Percentiles rank a stretch among this genome's conserved stretches.
phyloP scores from a whole-genome alignment of 2,888 invertebrate genomes.

The Thyatira batis region DNA sequence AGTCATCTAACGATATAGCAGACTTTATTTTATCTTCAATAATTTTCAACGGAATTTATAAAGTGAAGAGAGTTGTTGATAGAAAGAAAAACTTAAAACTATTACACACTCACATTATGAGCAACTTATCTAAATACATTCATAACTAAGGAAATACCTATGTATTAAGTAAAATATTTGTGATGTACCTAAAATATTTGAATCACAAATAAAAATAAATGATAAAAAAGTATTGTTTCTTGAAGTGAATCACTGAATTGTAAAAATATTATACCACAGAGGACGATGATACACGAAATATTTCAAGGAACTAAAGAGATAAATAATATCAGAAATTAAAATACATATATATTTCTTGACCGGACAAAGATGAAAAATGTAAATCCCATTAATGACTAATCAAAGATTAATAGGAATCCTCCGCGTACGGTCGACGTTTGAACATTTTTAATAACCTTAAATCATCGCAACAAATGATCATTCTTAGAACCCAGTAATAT shows the following conservation, averaged over 20 bases:
- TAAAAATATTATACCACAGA: not conserved
- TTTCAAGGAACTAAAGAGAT: slow-evolving; percentile 24
- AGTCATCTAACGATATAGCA: slow-evolving; percentile 2
- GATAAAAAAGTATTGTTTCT: slow-evolving; percentile 22
- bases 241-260: slow-evolving; percentile 20
- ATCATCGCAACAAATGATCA: slow-evolving; percentile 54
- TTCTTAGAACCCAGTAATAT: slow-evolving; percentile 66
- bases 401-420: slow-evolving; percentile 56
- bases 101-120: no score
- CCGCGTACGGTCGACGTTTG: slow-evolving; percentile 37
- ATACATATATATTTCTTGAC: slow-evolving; percentile 37
- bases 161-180: no score
- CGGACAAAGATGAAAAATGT: slow-evolving; percentile 55
- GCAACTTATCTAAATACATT: no score
- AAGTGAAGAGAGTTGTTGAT: no score
- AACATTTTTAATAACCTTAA: slow-evolving; percentile 63
- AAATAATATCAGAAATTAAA: slow-evolving; percentile 35
- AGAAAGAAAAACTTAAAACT: no score
- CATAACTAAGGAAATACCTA: no score
- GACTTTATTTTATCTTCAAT: no score
- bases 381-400: slow-evolving; percentile 69
- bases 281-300: not conserved
- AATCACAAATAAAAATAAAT: no score
- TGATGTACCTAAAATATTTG: no score
- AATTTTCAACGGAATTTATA: no score